Evolutionary conservation across 2,113 vertebrate genomes (phyloP), one percentile per base, ranked within the genome.

Genomic region (Orcinus orca): DNA sequence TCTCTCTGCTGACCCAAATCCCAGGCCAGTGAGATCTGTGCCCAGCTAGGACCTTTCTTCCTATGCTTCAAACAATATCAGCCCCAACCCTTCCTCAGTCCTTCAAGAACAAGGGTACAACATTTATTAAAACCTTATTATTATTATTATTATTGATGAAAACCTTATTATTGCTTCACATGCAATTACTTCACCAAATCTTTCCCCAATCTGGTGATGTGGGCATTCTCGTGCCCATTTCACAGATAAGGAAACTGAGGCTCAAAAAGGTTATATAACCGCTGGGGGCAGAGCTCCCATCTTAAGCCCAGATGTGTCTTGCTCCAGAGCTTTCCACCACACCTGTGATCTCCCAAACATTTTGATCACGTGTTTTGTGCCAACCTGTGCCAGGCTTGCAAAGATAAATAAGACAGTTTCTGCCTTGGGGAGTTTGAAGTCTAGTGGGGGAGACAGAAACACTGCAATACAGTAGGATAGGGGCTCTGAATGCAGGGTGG

Each of bases 1-100:
- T 93, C 14, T 90, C 79, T 95, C 41, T 96, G 95, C 65, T 84
- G 68, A 73, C 70, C 50, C 89, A 96, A 88, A 96, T 71, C 44
- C 70, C 82, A 90, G 86, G 47, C 68, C 71, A 81, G 67, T 13
- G 31, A 93, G 44, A 93, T 31, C n/a, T 44, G 21, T 36, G 65
- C 41, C 82, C 38, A 94, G 18, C 44, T 67, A 67, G n/a, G 47
- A 91, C 23, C 29, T 65, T 95, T 26, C 26, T 82, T 82, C 47
- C 23, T 65, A 36, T 18, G 71, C 55, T 65, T 83, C 36, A 44
- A 73, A 58, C 53, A 71, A 1, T 41, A 86, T 73, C 67, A 88
- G 83, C 58, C 67, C 83, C 44, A 82, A 47, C 25, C 15, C 29
- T 80, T 23, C 29, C 26, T 77, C 21, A 33, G 47, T 85, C 41